These are phyloP conservation scores for Didymodactylos carnosus DNA, from an alignment of 2,888 invertebrate genomes.

Conservation along the genomic window DNA sequence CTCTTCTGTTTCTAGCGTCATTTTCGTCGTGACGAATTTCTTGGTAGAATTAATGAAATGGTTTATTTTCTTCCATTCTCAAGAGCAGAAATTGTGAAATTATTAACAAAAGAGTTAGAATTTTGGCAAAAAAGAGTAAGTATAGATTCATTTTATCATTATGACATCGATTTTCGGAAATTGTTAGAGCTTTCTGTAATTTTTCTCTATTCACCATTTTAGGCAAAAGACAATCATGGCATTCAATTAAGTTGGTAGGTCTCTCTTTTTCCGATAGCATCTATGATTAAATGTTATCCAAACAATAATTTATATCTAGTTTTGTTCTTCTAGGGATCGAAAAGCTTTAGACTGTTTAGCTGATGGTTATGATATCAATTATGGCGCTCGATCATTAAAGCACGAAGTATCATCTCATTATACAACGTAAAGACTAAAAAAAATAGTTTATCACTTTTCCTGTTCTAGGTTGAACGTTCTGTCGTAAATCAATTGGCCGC, in stretches of 20 bases:
- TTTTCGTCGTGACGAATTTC: constrained; percentile 69
- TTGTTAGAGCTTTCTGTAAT: no score
- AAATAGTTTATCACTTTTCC: constrained; percentile 20
- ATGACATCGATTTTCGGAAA: no score
- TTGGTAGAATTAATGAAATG: constrained; percentile 76
- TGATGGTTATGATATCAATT: constrained; percentile 66
- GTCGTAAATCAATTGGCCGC: constrained; percentile 53
- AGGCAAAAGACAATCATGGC: constrained; percentile 48
- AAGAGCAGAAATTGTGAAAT: constrained; percentile 52
- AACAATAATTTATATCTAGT: no score
- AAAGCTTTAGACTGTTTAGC: constrained; percentile 57
- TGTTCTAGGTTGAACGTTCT: constrained; percentile 35
- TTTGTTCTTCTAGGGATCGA: no score
- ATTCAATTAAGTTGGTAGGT: constrained; percentile 46
- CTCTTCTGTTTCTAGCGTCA: constrained; percentile 39
- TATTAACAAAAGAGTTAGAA: constrained; percentile 56
- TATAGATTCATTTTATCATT: no score
- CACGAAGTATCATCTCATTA: constrained; percentile 49
- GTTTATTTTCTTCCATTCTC: constrained; percentile 79
- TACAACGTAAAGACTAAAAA: not conserved
- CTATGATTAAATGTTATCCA: no score
- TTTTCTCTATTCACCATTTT: not conserved
- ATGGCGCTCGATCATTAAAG: constrained; percentile 72
- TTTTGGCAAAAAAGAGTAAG: constrained; percentile 54
- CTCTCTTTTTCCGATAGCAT: no score